phyloP scores from a whole-genome alignment of 2,888 invertebrate genomes.

The Hermodice carunculata region DNA sequence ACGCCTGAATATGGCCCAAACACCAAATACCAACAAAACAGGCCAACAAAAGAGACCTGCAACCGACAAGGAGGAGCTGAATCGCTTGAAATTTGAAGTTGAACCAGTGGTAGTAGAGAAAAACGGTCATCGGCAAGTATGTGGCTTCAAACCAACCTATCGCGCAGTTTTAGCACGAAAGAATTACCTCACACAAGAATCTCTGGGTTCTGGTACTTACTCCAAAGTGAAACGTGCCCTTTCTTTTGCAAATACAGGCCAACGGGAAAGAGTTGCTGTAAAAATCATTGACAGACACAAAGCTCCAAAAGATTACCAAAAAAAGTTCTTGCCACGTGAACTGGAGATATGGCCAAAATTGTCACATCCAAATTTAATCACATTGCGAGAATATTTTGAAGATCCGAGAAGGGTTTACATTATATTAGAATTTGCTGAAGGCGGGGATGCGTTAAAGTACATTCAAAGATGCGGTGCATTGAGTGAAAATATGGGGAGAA shows the following conservation, averaged over 20 bases:
- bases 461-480: conserved; percentile 70
- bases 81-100: not conserved
- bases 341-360: conserved; percentile 52
- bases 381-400: conserved; percentile 44
- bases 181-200: conserved; percentile 59
- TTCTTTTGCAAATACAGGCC: not conserved
- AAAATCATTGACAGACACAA: conserved; percentile 47
- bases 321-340: conserved; percentile 53
- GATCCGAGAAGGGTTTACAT: conserved; percentile 60
- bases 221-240: conserved; percentile 54
- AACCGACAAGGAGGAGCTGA: not conserved
- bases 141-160: conserved; percentile 51
- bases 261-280: conserved; percentile 39
- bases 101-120: not conserved
- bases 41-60: no score
- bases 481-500: conserved; percentile 59
- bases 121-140: not conserved
- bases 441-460: conserved; percentile 70
- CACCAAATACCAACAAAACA: no score
- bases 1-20: no score
- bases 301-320: conserved; percentile 54
- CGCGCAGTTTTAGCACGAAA: conserved; percentile 62
- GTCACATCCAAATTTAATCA: conserved; percentile 48
- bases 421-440: conserved; percentile 69
- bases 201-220: conserved; percentile 66